Evolutionary conservation across 37 sponge, comb jelly and placozoan species (phyloP).

Genomic region (Halichondria panicea): DNA sequence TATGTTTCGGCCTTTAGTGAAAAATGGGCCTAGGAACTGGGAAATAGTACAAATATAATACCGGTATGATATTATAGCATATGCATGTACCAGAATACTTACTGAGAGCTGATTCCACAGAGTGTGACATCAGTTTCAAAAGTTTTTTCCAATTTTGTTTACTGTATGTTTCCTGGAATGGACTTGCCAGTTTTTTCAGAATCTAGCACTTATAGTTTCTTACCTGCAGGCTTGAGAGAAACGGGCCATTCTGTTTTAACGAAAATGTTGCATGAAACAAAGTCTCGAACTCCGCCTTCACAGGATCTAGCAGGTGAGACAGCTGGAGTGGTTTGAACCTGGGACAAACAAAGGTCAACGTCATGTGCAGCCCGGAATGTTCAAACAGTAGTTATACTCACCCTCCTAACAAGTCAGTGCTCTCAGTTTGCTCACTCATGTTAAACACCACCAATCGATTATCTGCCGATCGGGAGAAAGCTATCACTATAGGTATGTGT

Average conservation of each 20-base stretch:
- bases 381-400: conserved; percentile 20
- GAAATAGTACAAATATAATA: no score
- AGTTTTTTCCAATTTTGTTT: conserved; percentile 71
- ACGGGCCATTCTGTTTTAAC: conserved; percentile 74
- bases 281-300: conserved; percentile 69
- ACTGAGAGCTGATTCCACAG: conserved; percentile 46
- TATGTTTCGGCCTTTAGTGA: no score
- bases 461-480: conserved; percentile 22
- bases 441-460: conserved; percentile 88
- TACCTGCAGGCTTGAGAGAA: conserved; percentile 83
- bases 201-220: not conserved
- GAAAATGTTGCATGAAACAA: conserved; percentile 87
- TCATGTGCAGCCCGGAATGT: not conserved
- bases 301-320: conserved; percentile 61
- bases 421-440: conserved; percentile 96
- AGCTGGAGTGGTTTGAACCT: conserved; percentile 92
- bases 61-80: not conserved
- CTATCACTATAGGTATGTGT: not conserved
- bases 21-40: no score
- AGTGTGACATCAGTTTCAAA: conserved; percentile 66
- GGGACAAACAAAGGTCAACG: not conserved
- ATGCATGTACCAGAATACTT: not conserved
- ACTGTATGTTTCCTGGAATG: conserved; percentile 26
- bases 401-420: conserved; percentile 95
- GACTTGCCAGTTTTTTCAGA: no score